Evolutionary conservation across 2,797 vertebrate genomes (phyloP), one percentile per base, ranked within the genome.

Genomic region (Hippopotamyrus pictus): DNA sequence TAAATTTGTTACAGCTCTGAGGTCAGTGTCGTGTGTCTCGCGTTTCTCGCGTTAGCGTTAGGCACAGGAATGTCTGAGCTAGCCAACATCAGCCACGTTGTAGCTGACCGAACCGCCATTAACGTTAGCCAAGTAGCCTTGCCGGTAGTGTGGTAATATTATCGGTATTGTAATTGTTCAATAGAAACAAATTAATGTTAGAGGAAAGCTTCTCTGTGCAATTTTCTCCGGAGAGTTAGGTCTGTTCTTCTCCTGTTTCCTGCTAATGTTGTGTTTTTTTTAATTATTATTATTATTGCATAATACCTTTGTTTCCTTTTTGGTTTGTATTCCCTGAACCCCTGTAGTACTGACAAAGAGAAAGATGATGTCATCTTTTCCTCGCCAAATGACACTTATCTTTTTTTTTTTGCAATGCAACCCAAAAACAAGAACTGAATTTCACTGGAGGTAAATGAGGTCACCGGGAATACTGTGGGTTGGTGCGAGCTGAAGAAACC

Each of bases 321-420:
- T 19, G 14, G 14, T 57, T 73, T 29, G 51, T 25, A n/a, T 84
- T 69, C 22, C 41, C 53, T 65, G n/a, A 59, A 89, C 57, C 5
- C 57, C 25, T 22, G 12, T 62, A 46, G 88, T 51, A 29, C 54
- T 9, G 54, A 48, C 54, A 85, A 88, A 88, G 54, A 85, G 79
- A 89, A 48, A 51, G 48, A 29, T 19, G 41, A 82, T 11, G 50
- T 54, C 53, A 17, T 44, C 37, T 89, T 89, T n/a, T 54, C 25
- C 79, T 22, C 1, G 22, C 19, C 3, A 25, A 48, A 90, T 89
- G 95, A 96, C 94, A 94, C 22, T 29, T 29, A 9, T 12, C 3
- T 76, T 76, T 7, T 86, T 93, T 89, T 89, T 95, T 96, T 95
- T 95, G 94, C 93, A 93, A 93, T 94, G 87, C 87, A 89, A 59